Evolutionary conservation across 2,113 vertebrate genomes (phyloP).

Genomic region (Henicopernis longicauda): DNA sequence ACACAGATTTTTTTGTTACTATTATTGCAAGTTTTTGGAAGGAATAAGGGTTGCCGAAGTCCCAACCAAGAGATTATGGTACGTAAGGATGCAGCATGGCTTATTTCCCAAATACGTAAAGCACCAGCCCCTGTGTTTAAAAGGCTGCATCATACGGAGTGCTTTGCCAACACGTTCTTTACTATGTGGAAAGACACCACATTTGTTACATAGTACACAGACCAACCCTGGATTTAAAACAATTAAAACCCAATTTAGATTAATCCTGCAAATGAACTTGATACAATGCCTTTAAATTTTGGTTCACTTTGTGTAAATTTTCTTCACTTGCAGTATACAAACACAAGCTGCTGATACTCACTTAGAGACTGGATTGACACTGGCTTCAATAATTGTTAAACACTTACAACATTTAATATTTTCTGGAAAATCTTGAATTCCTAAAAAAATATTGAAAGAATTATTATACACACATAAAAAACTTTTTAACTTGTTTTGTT

Average conservation of each 20-base stretch:
- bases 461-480: neutral
- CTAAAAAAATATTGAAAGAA: conserved; percentile 62
- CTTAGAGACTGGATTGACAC: conserved; percentile 99
- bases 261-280: neutral
- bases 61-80: neutral
- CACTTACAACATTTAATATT: conserved; percentile 99
- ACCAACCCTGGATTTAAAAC: neutral
- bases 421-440: conserved; percentile 99
- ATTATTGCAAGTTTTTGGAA: neutral
- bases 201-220: accelerated
- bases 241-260: neutral
- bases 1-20: neutral
- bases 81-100: neutral
- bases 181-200: neutral
- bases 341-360: conserved; percentile 73
- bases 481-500: neutral
- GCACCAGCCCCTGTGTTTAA: neutral
- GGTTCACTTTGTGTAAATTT: neutral
- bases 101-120: neutral
- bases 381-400: conserved; percentile 97
- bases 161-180: neutral
- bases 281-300: neutral
- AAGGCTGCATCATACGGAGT: accelerated
- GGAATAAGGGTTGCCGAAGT: neutral
- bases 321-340: neutral